Evolutionary conservation across 2,113 vertebrate genomes (phyloP).

Genomic region (Callipepla californica): DNA sequence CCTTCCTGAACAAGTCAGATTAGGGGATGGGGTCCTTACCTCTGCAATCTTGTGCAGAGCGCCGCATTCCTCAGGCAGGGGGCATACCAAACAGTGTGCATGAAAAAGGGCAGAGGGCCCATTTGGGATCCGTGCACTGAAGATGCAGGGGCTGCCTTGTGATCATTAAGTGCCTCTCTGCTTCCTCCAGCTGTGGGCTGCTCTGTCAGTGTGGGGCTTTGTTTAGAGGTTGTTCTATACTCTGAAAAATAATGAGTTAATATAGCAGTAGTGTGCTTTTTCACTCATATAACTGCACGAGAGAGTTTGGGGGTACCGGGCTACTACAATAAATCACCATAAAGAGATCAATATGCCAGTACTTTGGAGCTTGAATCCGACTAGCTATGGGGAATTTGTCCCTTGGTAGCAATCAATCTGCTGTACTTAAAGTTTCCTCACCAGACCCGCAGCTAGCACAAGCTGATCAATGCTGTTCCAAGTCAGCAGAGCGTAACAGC

Average conservation of each 20-base stretch:
- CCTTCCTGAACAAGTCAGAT: background rate
- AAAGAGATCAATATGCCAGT: constrained; percentile 59
- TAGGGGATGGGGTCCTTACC: background rate
- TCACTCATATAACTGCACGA: background rate
- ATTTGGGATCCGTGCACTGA: background rate
- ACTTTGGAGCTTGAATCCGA: constrained; percentile 32
- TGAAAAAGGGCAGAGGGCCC: background rate
- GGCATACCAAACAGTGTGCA: background rate
- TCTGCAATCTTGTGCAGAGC: background rate
- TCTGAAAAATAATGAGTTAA: background rate
- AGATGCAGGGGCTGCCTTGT: background rate
- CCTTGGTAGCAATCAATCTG: constrained; percentile 59
- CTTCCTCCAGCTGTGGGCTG: background rate
- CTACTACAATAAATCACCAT: constrained; percentile 33
- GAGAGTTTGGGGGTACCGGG: constrained; percentile 40
- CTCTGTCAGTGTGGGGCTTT: background rate
- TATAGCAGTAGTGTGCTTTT: background rate
- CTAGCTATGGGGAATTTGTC: constrained; percentile 47
- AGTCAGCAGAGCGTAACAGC: background rate
- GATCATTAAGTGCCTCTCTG: background rate
- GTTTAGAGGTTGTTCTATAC: background rate
- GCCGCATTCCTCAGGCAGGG: background rate
- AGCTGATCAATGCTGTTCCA: constrained; percentile 62
- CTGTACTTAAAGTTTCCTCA: constrained; percentile 56
- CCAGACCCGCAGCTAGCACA: constrained; percentile 27